A percentile compares a stretch with the other conserved stretches of the same genome.
Conservation (phyloP, 2,797 vertebrate genomes). For the Helostoma temminkii region DNA sequence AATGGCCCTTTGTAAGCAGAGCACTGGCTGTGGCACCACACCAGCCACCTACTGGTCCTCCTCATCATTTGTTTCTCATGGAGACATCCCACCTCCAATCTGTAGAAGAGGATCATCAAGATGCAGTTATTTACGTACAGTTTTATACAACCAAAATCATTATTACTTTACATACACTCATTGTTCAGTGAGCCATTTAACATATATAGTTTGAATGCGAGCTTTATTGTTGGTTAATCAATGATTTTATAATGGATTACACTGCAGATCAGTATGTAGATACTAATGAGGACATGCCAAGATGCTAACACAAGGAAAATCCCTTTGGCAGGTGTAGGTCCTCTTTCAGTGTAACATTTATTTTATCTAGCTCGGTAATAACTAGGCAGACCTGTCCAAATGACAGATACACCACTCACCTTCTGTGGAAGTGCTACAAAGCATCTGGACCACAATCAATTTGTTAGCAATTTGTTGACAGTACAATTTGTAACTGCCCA, state of each 20-base stretch:
- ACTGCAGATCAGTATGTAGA: neutral
- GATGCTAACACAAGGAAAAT: neutral
- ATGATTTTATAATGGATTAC: neutral
- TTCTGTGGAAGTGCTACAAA: neutral
- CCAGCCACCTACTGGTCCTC: slow-evolving; percentile 62
- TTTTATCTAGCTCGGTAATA: neutral
- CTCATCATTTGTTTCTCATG: slow-evolving; percentile 68
- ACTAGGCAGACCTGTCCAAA: neutral
- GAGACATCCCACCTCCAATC: slow-evolving; percentile 44
- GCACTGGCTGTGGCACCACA: slow-evolving; percentile 63
- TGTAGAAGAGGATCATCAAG: slow-evolving; percentile 35
- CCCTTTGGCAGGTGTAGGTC: neutral
- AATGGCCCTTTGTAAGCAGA: slow-evolving; percentile 78
- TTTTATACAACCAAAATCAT: slow-evolving; percentile 19
- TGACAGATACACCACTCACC: neutral
- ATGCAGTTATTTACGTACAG: slow-evolving; percentile 14
- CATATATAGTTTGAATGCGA: neutral
- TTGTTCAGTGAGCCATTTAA: neutral
- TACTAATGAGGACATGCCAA: neutral
- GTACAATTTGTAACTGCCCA: neutral
- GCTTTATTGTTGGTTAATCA: slow-evolving; percentile 3
- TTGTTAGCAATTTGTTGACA: slow-evolving; percentile 1
- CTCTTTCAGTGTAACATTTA: neutral
- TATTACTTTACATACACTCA: slow-evolving; percentile 2
- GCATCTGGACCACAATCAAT: neutral